Conservation (phyloP, 1,140 invertebrate species). For the Listronotus bonariensis region DNA sequence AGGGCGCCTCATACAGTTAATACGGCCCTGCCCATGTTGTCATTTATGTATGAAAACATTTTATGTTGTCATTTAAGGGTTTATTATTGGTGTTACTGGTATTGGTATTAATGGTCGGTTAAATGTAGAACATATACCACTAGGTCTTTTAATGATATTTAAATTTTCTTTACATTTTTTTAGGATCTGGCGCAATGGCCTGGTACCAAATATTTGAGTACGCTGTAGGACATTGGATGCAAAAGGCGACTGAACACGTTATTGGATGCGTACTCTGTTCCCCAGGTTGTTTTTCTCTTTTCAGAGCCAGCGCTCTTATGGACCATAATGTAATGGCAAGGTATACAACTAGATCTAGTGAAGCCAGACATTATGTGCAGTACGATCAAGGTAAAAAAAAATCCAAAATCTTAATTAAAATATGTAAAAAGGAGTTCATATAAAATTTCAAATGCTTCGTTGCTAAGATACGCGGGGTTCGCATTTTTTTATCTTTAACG, state of each 20-base stretch:
- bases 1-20: too few species aligned
- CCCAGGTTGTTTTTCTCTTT: slow-evolving; percentile 91
- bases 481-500: too few species aligned
- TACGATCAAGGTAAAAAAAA: slow-evolving; percentile 81
- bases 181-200: slow-evolving; percentile 81
- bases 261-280: slow-evolving; percentile 87
- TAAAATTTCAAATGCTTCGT: slow-evolving; percentile 7
- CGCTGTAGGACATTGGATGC: slow-evolving; percentile 92
- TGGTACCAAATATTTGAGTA: slow-evolving; percentile 96
- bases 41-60: too few species aligned
- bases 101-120: too few species aligned
- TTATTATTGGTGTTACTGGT: too few species aligned
- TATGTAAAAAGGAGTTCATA: too few species aligned
- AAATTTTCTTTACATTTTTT: too few species aligned
- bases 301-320: slow-evolving; percentile 86
- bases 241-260: slow-evolving; percentile 94
- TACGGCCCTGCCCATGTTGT: too few species aligned
- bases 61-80: too few species aligned
- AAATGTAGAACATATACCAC: too few species aligned
- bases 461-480: too few species aligned
- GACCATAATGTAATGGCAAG: slow-evolving; percentile 88
- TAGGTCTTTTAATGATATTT: too few species aligned
- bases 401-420: background rate
- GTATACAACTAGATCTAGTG: slow-evolving; percentile 79
- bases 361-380: slow-evolving; percentile 87